Conservation (phyloP, 1,140 invertebrate species). For the Drosophila pseudoananassae region DNA sequence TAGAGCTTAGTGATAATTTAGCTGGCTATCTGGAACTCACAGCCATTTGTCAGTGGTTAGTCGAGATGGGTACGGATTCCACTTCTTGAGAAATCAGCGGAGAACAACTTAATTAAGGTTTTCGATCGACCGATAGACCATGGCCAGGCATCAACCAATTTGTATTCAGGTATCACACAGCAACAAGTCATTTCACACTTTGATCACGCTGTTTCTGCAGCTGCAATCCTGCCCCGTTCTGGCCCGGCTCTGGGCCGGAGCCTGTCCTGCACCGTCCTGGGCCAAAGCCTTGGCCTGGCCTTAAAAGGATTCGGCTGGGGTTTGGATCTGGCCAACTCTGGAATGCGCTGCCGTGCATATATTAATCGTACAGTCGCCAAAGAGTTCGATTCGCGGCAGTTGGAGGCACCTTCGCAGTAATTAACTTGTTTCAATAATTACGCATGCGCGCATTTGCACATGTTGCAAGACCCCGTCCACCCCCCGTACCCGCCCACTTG, state of each 20-base stretch:
- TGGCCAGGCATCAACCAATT: conserved; percentile 76
- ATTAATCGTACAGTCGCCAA: conserved; percentile 49
- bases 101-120: conserved; percentile 77
- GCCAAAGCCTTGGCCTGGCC: conserved; percentile 49
- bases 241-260: conserved; percentile 5
- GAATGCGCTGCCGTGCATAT: conserved; percentile 72
- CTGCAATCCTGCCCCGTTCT: conserved; percentile 22
- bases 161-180: conserved; percentile 76
- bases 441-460: conserved; percentile 80
- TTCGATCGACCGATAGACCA: conserved; percentile 38
- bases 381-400: conserved; percentile 15
- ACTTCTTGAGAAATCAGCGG: conserved; percentile 45
- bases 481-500: conserved; percentile 42
- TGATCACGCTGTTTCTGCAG: conserved; percentile 70
- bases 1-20: conserved; percentile 58
- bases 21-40: conserved; percentile 2
- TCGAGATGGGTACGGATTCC: conserved; percentile 13
- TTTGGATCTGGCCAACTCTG: conserved; percentile 43
- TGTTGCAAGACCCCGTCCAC: conserved; percentile 46
- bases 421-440: conserved; percentile 83
- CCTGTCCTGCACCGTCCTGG: conserved; percentile 31
- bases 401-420: conserved; percentile 74
- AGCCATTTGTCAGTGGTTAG: conserved; percentile 28
- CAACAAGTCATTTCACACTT: conserved; percentile 83
- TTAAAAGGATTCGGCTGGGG: conserved; percentile 70